A percentile compares a stretch with the other conserved stretches of the same genome.
These are phyloP conservation scores for Chrysolina oricalcia DNA, from an alignment of 2,888 invertebrate species.

Conservation along the genomic window DNA sequence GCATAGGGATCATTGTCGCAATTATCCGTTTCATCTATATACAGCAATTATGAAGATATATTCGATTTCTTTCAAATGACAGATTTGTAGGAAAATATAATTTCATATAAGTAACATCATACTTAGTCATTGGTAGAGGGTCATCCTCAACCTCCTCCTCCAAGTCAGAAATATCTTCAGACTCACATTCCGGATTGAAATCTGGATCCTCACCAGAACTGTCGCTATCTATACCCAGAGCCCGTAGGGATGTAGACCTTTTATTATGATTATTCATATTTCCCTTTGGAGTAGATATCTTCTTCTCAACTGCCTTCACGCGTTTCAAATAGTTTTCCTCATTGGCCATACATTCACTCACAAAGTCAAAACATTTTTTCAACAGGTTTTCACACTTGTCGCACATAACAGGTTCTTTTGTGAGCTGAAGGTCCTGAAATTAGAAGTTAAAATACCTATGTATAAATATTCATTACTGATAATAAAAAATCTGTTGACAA, in stretches of 20 bases:
- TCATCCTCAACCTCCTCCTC: neutral
- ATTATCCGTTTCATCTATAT: too few species aligned
- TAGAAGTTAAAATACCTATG: neutral
- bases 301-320: neutral
- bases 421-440: conserved; percentile 29
- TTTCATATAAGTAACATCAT: too few species aligned
- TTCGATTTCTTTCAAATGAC: too few species aligned
- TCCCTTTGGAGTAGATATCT: neutral
- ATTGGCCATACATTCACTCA: conserved; percentile 16
- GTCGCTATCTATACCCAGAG: neutral
- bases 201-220: conserved; percentile 22
- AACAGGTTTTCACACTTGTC: conserved; percentile 17
- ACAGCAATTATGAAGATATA: too few species aligned
- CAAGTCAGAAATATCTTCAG: conserved; percentile 20
- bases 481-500: neutral
- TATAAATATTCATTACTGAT: neutral
- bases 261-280: neutral
- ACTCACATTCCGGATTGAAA: conserved; percentile 10
- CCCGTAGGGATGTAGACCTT: neutral
- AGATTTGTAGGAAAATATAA: too few species aligned
- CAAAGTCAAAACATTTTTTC: conserved; percentile 19
- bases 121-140: neutral
- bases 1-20: too few species aligned
- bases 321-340: conserved; percentile 3
- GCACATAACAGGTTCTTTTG: conserved; percentile 29